These are phyloP conservation scores for Vireo altiloquus DNA, from an alignment of 2,113 vertebrate genomes.

Conservation along the genomic window DNA sequence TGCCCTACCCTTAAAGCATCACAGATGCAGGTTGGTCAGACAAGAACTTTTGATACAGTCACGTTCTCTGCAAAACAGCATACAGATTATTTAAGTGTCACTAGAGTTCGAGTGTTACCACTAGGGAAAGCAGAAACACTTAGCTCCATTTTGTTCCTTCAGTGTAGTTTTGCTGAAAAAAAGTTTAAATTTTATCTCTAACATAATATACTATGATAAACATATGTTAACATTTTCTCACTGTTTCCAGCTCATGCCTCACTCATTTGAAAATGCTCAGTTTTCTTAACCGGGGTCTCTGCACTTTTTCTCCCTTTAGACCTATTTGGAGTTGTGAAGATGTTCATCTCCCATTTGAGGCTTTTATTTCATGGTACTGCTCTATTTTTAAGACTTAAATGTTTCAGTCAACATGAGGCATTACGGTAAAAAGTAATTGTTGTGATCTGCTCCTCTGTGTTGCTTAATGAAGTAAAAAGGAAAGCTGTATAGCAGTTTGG, in stretches of 20 bases:
- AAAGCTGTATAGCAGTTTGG: not conserved
- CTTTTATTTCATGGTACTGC: not conserved
- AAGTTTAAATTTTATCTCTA: not conserved
- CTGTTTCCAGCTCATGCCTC: not conserved
- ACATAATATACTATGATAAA: not conserved
- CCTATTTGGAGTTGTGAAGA: not conserved
- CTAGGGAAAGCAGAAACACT: not conserved
- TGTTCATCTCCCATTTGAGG: not conserved
- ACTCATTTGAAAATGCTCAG: not conserved
- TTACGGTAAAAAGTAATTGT: slow-evolving; percentile 14
- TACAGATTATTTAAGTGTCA: not conserved
- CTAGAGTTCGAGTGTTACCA: not conserved
- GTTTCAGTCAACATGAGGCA: not conserved
- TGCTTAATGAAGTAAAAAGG: slow-evolving; percentile 48
- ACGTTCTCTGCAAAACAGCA: not conserved
- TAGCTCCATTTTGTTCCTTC: not conserved
- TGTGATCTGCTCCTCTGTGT: not conserved
- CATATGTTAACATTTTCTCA: not conserved
- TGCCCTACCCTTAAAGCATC: not conserved
- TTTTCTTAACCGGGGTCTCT: not conserved
- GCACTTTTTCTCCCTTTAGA: not conserved
- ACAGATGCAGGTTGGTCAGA: not conserved
- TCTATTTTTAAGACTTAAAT: not conserved
- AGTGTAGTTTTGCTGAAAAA: not conserved
- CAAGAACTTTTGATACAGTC: not conserved